A percentile compares a stretch with the other conserved stretches of the same genome.
phyloP scores from a whole-genome alignment of 2,888 invertebrate species.

The Corythucha ciliata region DNA sequence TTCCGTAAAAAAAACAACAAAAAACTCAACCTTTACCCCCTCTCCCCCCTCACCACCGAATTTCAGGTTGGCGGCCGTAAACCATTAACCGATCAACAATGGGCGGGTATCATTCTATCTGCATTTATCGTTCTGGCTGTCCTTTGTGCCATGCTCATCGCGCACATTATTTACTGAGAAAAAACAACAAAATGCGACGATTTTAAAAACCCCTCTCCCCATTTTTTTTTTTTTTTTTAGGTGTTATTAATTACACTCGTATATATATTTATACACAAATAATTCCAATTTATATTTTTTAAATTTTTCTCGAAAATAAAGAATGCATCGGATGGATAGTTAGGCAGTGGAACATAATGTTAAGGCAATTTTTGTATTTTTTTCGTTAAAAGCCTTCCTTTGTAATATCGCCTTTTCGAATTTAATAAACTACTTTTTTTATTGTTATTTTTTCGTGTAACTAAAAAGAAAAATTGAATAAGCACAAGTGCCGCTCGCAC shows the following conservation, averaged over 20 bases:
- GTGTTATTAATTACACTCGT: too few species aligned
- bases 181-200: background rate
- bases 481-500: background rate
- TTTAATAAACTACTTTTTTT: too few species aligned
- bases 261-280: too few species aligned
- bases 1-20: background rate
- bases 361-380: too few species aligned
- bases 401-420: too few species aligned
- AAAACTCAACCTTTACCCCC: too few species aligned
- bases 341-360: too few species aligned
- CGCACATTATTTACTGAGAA: conserved; percentile 43
- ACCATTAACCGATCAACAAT: conserved; percentile 50
- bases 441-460: background rate
- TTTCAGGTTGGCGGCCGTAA: conserved; percentile 39
- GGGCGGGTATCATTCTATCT: conserved; percentile 53
- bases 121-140: conserved; percentile 54
- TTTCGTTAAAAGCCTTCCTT: too few species aligned
- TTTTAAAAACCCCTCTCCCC: background rate
- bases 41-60: too few species aligned
- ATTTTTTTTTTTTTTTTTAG: background rate
- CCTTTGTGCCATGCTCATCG: conserved; percentile 52
- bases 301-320: too few species aligned
- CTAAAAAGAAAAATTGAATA: background rate
- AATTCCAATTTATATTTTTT: too few species aligned
- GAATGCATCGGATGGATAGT: too few species aligned